phyloP scores from a whole-genome alignment of 2,113 vertebrate species.

The Procavia capensis region DNA sequence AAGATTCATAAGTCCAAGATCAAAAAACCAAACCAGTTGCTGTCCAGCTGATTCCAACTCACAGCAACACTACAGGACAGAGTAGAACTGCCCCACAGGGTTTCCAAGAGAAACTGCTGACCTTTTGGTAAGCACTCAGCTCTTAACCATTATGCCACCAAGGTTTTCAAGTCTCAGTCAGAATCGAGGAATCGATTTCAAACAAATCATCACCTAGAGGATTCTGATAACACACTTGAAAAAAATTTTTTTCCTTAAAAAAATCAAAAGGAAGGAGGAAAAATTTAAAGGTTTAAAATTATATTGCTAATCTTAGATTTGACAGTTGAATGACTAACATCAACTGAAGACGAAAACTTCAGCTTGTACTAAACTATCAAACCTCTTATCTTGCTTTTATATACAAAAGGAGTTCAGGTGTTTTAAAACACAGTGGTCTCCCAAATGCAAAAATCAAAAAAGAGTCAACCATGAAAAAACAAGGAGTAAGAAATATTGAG shows the following conservation, averaged over 20 bases:
- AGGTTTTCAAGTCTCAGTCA: not conserved
- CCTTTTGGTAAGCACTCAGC: too few relatives aligned
- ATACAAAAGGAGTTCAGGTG: not conserved
- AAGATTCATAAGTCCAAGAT: not conserved
- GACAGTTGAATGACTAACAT: not conserved
- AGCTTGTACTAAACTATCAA: slow-evolving; percentile 27
- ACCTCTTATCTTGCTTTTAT: not conserved
- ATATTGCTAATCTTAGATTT: not conserved
- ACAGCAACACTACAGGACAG: too few relatives aligned
- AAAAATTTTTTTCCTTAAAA: slow-evolving; percentile 5
- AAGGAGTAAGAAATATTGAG: not conserved
- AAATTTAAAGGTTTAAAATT: not conserved
- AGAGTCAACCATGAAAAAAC: not conserved
- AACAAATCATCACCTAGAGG: not conserved
- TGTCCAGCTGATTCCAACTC: too few relatives aligned
- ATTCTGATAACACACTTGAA: not conserved
- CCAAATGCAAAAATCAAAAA: slow-evolving; percentile 10
- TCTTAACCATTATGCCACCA: too few relatives aligned
- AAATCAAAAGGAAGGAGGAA: not conserved
- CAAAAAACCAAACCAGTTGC: too few relatives aligned
- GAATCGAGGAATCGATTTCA: not conserved
- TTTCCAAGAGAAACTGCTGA: too few relatives aligned
- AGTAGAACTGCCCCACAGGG: too few relatives aligned
- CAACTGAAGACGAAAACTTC: not conserved
- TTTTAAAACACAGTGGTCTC: not conserved